phyloP scores from a whole-genome alignment of 2,888 invertebrate species.

The Buathra laborator region DNA sequence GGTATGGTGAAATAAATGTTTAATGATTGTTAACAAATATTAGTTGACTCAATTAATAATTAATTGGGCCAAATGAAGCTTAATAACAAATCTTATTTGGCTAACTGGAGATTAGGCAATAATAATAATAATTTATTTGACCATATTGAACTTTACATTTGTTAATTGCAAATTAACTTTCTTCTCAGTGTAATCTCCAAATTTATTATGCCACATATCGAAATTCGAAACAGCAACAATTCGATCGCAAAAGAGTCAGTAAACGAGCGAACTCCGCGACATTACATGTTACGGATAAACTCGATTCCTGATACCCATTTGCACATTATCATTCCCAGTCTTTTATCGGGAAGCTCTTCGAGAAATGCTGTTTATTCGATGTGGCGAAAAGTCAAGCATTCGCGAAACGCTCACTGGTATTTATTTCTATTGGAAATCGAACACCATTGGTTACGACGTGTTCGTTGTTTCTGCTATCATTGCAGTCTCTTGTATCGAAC shows the following conservation, averaged over 20 bases:
- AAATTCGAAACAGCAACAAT: neutral
- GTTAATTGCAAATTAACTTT: neutral
- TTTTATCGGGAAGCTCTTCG: constrained; percentile 2
- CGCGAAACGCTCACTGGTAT: constrained; percentile 19
- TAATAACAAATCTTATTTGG: no score
- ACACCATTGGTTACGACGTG: constrained; percentile 12
- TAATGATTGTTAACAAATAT: no score
- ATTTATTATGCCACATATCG: no score
- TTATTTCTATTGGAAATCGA: constrained; percentile 45
- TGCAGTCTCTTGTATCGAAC: constrained; percentile 3
- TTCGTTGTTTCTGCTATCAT: constrained; percentile 3
- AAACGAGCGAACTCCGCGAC: neutral
- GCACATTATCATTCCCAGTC: neutral
- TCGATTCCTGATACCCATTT: no score
- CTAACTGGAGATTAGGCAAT: neutral
- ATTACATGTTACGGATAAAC: no score
- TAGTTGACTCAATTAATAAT: no score
- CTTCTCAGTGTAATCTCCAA: neutral
- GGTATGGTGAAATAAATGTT: no score
- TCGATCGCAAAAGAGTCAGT: neutral
- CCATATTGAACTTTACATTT: neutral
- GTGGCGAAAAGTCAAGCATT: constrained; percentile 2
- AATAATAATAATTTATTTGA: neutral
- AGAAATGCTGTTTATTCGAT: constrained; percentile 24
- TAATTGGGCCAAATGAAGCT: no score